Percentiles rank a stretch among this genome's conserved stretches.
Conservation (phyloP, 2,797 vertebrate species). For the Galagoides demidoff region DNA sequence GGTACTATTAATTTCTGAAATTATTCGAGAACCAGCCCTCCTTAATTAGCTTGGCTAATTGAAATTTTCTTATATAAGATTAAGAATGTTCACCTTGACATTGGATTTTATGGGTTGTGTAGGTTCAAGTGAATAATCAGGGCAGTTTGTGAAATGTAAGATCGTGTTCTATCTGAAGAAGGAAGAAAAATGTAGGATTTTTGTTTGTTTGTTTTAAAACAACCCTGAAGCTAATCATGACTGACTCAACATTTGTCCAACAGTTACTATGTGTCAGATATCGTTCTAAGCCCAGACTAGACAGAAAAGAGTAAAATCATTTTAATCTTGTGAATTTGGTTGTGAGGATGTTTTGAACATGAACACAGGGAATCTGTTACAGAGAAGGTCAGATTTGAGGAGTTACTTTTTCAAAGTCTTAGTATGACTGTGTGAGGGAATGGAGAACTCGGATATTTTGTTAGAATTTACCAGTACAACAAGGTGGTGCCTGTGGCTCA, state of each 20-base stretch:
- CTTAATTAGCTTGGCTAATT: conserved; percentile 75
- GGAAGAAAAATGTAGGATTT: neutral
- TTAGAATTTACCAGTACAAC: conserved; percentile 26
- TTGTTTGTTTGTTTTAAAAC: neutral
- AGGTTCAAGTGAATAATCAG: conserved; percentile 45
- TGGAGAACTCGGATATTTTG: neutral
- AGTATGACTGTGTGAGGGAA: neutral
- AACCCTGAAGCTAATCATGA: neutral
- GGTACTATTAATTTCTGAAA: conserved; percentile 64
- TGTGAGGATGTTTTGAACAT: neutral
- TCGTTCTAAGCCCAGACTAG: neutral
- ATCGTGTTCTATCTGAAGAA: neutral
- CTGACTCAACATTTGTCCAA: neutral
- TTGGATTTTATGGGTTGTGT: conserved; percentile 52
- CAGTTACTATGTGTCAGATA: neutral
- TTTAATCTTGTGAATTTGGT: neutral
- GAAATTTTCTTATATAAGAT: conserved; percentile 61
- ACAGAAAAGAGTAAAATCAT: neutral
- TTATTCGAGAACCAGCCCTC: conserved; percentile 57
- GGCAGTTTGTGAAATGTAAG: conserved; percentile 40
- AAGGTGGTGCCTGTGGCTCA: neutral
- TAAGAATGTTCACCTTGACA: conserved; percentile 66
- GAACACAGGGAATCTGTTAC: neutral
- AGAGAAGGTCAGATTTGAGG: neutral
- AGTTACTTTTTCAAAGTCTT: conserved; percentile 1